A percentile compares a stretch with the other conserved stretches of the same genome.
Evolutionary conservation across 2,113 vertebrate species (phyloP).

Genomic region (Bagarius yarrelli): DNA sequence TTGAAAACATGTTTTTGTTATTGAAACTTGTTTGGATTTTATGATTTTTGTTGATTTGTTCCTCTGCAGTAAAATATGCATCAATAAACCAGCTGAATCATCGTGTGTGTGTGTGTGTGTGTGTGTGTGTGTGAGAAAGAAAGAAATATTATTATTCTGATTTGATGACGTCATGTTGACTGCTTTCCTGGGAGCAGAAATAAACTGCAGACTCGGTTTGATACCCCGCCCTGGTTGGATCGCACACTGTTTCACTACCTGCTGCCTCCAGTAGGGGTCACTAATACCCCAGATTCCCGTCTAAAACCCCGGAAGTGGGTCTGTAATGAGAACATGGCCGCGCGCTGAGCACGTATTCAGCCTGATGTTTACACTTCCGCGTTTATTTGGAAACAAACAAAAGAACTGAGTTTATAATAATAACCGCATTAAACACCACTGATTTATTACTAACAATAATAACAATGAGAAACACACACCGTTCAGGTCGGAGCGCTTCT

Average conservation of each 20-base stretch:
- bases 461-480: not conserved
- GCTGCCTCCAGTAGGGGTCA: too few species aligned
- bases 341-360: conserved; percentile 59
- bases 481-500: not conserved
- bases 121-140: not conserved
- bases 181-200: too few species aligned
- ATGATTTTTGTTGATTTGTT: not conserved
- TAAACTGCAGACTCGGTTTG: too few species aligned
- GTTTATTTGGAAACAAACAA: not conserved
- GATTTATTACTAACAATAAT: not conserved
- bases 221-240: too few species aligned
- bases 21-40: not conserved
- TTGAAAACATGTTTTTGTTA: not conserved
- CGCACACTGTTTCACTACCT: too few species aligned
- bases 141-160: too few species aligned
- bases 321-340: conserved; percentile 71
- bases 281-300: not conserved
- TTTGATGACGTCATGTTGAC: too few species aligned
- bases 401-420: not conserved
- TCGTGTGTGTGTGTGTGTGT: not conserved
- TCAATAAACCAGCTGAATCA: not conserved
- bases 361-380: conserved; percentile 63
- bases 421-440: too few species aligned
- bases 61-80: conserved; percentile 1
- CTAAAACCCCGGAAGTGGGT: not conserved